Evolutionary conservation across 2,797 vertebrate genomes (phyloP), one percentile per base, ranked within the genome.

Genomic region (Melanotaenia maccullochi): DNA sequence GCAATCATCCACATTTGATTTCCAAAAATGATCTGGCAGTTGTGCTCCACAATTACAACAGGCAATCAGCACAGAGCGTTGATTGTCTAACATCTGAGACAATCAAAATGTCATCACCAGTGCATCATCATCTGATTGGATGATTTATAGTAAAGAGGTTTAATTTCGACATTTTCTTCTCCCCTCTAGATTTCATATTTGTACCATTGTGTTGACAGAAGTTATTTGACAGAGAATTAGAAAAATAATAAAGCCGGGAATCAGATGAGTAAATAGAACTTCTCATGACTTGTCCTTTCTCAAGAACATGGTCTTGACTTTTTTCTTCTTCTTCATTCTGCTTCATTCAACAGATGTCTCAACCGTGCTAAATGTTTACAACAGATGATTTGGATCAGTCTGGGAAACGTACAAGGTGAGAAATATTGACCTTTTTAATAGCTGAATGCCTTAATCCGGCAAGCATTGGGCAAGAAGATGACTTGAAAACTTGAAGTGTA

Each of bases 271-370:
- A 42, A 16, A 16, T 42, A 2, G 8, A n/a, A 47, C 44, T n/a
- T 47, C 2, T n/a, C 7, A 12, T 20, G 1, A 40, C 1, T 25
- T 16, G 12, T 13, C 3, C 6, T 14, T 13, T 20, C 9, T 59
- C 44, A 47, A 6, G 20, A 20, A 58, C 28, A 14, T 32, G 32
- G 18, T 42, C 16, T 24, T 3, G 4, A 28, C 18, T 12, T 35
- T 40, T 20, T 32, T 16, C 9, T 22, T n/a, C 4, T 35, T 35
- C 1, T 36, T n/a, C 33, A 33, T 3, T 51, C 6, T 51, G 28
- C 30, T 74, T 66, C 1, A 28, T 77, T 65, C 68, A 61, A 64
- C 88, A 92, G 90, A 75, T 71, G 20, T 75, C 85, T 79, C 78
- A 84, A 59, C 59, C 77, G 5, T 81, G 76, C 69, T 87, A 38